Conservation (phyloP, 2,797 vertebrate species). For the Semotilus atromaculatus region DNA sequence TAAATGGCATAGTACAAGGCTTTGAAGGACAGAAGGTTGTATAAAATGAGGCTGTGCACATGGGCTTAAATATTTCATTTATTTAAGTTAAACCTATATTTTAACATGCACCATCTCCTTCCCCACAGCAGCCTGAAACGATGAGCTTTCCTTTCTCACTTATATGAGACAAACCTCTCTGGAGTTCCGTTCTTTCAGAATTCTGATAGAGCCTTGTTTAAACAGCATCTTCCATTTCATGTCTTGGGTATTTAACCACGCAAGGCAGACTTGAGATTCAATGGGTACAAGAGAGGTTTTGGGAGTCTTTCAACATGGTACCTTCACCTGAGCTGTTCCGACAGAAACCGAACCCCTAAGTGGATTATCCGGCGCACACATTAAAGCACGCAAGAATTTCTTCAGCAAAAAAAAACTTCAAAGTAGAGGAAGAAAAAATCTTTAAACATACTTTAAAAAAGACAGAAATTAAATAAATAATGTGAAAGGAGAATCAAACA, state of each 20-base stretch:
- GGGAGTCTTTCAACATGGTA: constrained; percentile 21
- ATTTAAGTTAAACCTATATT: constrained; percentile 3
- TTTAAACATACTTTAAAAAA: constrained; percentile 25
- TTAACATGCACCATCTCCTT: not conserved
- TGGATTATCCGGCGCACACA: constrained; percentile 38
- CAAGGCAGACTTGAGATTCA: constrained; percentile 20
- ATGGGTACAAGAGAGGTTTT: not conserved
- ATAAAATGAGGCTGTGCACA: not conserved
- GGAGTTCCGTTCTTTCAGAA: constrained; percentile 13
- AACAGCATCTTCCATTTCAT: constrained; percentile 39
- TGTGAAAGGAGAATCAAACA: constrained; percentile 25
- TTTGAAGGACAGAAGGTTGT: constrained; percentile 6
- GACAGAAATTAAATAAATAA: constrained; percentile 16
- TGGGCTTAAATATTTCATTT: not conserved
- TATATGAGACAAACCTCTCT: constrained; percentile 3
- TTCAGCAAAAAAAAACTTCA: constrained; percentile 45
- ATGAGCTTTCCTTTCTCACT: not conserved
- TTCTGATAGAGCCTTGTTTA: constrained; percentile 24
- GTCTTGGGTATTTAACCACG: constrained; percentile 23
- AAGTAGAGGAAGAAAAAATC: constrained; percentile 16
- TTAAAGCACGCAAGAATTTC: constrained; percentile 3
- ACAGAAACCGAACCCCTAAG: constrained; percentile 35
- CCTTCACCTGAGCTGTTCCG: constrained; percentile 39
- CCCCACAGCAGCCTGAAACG: not conserved
- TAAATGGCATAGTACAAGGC: constrained; percentile 16